Evolutionary conservation across 2,797 vertebrate genomes (phyloP).

Genomic region (Eulemur mongoz): DNA sequence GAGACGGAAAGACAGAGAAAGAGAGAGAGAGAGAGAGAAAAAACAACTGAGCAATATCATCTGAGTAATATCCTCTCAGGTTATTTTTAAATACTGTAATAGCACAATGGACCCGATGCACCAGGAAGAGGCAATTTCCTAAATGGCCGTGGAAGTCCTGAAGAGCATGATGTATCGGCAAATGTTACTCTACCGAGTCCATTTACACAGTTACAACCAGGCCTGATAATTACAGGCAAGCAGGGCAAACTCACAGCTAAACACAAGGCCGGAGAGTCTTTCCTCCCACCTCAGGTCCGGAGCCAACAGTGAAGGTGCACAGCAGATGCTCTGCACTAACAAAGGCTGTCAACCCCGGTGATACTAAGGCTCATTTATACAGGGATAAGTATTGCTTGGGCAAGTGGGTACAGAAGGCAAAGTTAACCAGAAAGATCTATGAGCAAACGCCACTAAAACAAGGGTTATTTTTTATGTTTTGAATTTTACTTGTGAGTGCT

Average conservation of each 20-base stretch:
- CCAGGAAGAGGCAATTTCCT: background rate
- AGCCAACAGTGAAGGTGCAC: background rate
- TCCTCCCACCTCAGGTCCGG: background rate
- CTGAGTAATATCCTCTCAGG: background rate
- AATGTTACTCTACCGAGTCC: background rate
- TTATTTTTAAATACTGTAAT: background rate
- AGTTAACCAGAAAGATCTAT: slow-evolving; percentile 10
- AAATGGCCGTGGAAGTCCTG: background rate
- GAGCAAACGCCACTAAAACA: background rate
- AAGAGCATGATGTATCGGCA: background rate
- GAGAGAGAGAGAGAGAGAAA: background rate
- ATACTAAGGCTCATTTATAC: background rate
- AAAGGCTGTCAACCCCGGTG: background rate
- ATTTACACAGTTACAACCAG: background rate
- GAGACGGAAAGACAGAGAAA: background rate
- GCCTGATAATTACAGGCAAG: background rate
- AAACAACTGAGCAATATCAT: background rate
- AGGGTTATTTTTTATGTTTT: slow-evolving; percentile 13
- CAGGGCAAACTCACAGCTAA: background rate
- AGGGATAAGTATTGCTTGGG: background rate
- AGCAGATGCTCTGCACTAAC: background rate
- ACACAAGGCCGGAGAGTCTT: background rate
- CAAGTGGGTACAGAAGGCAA: background rate
- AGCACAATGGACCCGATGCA: background rate
- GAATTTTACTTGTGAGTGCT: slow-evolving; percentile 16